Percentiles rank a stretch among this genome's conserved stretches.
Conservation (phyloP, 2,888 invertebrate genomes). For the Pelosia muscerda region DNA sequence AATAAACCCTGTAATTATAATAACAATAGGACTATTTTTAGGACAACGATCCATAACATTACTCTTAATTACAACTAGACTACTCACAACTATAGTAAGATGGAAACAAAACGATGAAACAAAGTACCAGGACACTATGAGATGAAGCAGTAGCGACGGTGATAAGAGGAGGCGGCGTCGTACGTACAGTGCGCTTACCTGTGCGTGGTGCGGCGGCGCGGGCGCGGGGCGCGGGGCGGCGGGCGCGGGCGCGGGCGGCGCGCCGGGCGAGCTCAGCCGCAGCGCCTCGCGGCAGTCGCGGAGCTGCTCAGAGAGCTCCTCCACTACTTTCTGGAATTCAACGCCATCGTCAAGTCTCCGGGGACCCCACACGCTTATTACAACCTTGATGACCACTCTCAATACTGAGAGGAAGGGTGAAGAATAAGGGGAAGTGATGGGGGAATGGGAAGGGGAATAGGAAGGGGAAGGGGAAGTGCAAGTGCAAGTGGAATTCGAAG, state of each 20-base stretch:
- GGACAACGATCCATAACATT: not conserved
- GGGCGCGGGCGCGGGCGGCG: conserved; percentile 21
- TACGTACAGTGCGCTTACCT: conserved; percentile 39
- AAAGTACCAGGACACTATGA: not conserved
- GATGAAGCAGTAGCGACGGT: not conserved
- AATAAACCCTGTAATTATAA: not conserved
- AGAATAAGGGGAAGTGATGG: too few species aligned
- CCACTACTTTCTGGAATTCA: conserved; percentile 90
- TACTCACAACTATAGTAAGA: too few species aligned
- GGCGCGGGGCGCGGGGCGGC: conserved; percentile 77
- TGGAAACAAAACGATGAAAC: not conserved
- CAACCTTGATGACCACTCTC: too few species aligned
- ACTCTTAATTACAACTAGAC: not conserved
- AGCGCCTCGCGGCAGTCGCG: conserved; percentile 92
- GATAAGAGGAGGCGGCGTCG: not conserved
- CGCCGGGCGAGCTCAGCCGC: conserved; percentile 66
- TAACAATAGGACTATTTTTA: not conserved
- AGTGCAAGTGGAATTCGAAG: too few species aligned
- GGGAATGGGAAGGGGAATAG: too few species aligned
- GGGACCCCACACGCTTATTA: too few species aligned
- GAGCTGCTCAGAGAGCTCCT: conserved; percentile 92
- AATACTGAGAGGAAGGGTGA: too few species aligned
- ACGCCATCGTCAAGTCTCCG: not conserved
- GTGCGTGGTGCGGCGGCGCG: conserved; percentile 69
- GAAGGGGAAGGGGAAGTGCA: too few species aligned